Conservation (phyloP, 2,113 vertebrate genomes). For the Cottus gobio region DNA sequence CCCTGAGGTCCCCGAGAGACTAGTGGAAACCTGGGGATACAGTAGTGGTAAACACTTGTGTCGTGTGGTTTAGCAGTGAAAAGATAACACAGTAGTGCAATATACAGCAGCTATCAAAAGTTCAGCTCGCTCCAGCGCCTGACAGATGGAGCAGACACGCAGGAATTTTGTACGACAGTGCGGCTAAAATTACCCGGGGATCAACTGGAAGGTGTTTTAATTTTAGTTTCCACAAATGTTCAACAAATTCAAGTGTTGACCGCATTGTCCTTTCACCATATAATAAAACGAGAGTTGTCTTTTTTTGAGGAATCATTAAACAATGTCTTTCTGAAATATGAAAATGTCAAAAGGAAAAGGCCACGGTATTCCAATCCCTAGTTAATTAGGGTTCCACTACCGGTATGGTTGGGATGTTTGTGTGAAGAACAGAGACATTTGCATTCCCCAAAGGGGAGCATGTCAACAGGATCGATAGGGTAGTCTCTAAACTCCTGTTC, state of each 20-base stretch:
- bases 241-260: constrained; percentile 42
- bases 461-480: constrained; percentile 81
- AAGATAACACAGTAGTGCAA: constrained; percentile 18
- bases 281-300: constrained; percentile 56
- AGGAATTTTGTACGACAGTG: constrained; percentile 30
- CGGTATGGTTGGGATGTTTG: constrained; percentile 72
- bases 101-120: constrained; percentile 55
- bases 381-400: constrained; percentile 77
- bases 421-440: constrained; percentile 76
- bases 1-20: constrained; percentile 63
- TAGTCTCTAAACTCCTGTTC: constrained; percentile 62
- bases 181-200: background rate
- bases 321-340: constrained; percentile 72
- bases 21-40: constrained; percentile 67
- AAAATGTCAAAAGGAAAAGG: constrained; percentile 76
- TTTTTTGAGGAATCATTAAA: constrained; percentile 64
- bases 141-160: constrained; percentile 39
- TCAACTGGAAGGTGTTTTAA: constrained; percentile 11
- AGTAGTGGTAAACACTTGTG: constrained; percentile 62
- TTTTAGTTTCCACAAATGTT: constrained; percentile 12
- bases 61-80: constrained; percentile 53
- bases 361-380: constrained; percentile 76
- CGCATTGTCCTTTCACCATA: constrained; percentile 14
- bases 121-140: constrained; percentile 36
- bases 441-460: constrained; percentile 76